Evolutionary conservation across 1,140 invertebrate genomes (phyloP).

Genomic region (Megalopta genalis): DNA sequence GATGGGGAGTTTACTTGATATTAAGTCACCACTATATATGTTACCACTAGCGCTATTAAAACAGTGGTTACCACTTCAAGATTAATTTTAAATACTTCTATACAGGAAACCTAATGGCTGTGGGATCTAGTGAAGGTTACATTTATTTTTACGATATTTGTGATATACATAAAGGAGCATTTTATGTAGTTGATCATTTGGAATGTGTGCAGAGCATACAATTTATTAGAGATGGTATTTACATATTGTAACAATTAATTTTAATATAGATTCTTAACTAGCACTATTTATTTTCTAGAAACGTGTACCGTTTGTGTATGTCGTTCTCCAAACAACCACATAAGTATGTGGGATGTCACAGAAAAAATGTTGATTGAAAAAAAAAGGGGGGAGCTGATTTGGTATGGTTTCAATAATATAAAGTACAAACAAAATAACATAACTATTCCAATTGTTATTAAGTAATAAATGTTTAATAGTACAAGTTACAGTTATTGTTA

Average conservation of each 20-base stretch:
- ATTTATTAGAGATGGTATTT: slow-evolving; percentile 42
- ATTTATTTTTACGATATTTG: slow-evolving; percentile 51
- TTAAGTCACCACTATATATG: too few species aligned
- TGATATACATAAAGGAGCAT: slow-evolving; percentile 4
- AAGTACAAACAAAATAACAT: neutral
- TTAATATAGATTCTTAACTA: neutral
- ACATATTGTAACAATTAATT: neutral
- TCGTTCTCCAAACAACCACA: slow-evolving; percentile 36
- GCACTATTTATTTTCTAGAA: slow-evolving; percentile 12
- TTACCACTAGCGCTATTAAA: too few species aligned
- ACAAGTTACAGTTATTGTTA: slow-evolving; percentile 58
- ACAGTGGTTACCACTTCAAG: too few species aligned
- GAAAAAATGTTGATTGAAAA: slow-evolving; percentile 18
- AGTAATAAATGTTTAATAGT: slow-evolving; percentile 44
- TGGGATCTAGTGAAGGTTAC: slow-evolving; percentile 57
- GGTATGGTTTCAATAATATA: slow-evolving; percentile 40
- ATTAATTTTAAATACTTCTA: slow-evolving; percentile 17
- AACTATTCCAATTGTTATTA: neutral
- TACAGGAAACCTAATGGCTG: slow-evolving; percentile 49
- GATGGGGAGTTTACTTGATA: too few species aligned
- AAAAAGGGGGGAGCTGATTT: slow-evolving; percentile 47
- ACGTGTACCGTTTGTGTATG: slow-evolving; percentile 28
- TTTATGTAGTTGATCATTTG: slow-evolving; percentile 40
- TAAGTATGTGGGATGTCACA: slow-evolving; percentile 51
- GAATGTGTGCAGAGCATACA: slow-evolving; percentile 40